Conservation (phyloP, 2,797 vertebrate species). For the Rhinoraja longicauda region DNA sequence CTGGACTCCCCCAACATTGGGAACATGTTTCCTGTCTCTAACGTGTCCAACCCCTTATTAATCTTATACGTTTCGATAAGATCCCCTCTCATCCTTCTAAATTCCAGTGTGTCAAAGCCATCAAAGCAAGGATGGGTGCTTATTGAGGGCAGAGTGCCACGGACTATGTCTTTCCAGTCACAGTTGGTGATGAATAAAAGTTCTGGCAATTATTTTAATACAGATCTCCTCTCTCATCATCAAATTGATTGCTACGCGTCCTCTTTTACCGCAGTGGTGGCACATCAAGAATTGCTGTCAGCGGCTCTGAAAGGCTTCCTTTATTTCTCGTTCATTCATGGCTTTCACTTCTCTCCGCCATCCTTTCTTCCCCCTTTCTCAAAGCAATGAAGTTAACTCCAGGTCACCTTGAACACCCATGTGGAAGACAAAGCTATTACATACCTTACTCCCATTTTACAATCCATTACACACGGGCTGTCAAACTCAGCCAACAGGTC, state of each 20-base stretch:
- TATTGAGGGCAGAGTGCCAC: not conserved
- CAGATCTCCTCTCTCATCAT: not conserved
- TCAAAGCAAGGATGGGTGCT: not conserved
- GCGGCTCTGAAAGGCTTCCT: not conserved
- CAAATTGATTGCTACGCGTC: not conserved
- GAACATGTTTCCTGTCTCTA: no score
- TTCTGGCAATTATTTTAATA: no score
- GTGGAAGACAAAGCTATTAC: constrained; percentile 17
- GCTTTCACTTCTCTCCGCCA: not conserved
- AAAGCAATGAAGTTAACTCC: not conserved
- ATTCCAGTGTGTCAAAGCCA: no score
- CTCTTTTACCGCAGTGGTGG: not conserved
- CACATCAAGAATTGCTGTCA: not conserved
- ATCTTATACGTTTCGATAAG: no score
- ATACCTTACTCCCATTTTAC: constrained; percentile 96
- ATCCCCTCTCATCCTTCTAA: no score
- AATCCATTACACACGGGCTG: constrained; percentile 91
- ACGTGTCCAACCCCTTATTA: no score
- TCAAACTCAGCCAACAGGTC: constrained; percentile 84
- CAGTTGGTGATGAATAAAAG: not conserved
- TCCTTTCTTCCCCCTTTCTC: not conserved
- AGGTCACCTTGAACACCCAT: not conserved
- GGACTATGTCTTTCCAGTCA: not conserved
- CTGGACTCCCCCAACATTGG: no score
- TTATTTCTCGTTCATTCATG: not conserved